Conservation (phyloP, 2,113 vertebrate species). For the Mobula birostris region DNA sequence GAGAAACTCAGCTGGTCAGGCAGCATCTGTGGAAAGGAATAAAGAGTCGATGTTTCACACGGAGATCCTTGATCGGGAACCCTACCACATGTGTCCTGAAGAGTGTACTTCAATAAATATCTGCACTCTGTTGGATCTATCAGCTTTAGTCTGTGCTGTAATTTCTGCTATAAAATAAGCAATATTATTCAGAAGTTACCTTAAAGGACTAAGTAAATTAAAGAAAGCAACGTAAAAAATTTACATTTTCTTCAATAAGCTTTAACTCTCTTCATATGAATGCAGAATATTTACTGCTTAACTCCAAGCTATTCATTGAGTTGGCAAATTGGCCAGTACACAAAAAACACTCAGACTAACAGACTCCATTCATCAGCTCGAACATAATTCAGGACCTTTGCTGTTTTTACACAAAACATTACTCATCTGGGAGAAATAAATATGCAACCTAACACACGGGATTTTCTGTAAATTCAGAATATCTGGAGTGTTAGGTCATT, state of each 20-base stretch:
- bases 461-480: conserved; percentile 55
- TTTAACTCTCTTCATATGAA: conserved; percentile 28
- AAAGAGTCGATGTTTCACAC: too few relatives aligned
- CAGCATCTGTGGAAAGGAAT: too few relatives aligned
- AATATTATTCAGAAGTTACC: neutral
- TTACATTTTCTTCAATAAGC: conserved; percentile 31
- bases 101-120: neutral
- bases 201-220: neutral
- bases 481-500: conserved; percentile 62
- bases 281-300: conserved; percentile 37
- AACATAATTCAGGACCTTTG: conserved; percentile 41
- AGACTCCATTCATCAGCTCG: conserved; percentile 36
- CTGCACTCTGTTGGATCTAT: neutral
- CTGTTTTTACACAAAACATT: conserved; percentile 46
- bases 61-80: too few relatives aligned
- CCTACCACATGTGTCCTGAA: too few relatives aligned
- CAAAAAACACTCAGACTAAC: conserved; percentile 35
- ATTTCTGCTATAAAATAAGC: neutral
- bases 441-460: conserved; percentile 41
- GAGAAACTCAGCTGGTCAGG: too few relatives aligned
- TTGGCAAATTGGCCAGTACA: conserved; percentile 37
- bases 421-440: conserved; percentile 44
- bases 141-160: neutral
- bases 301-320: conserved; percentile 36
- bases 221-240: conserved; percentile 2